Percentiles rank a stretch among this genome's conserved stretches.
Conservation (phyloP, 2,113 vertebrate genomes). For the Psophia crepitans region DNA sequence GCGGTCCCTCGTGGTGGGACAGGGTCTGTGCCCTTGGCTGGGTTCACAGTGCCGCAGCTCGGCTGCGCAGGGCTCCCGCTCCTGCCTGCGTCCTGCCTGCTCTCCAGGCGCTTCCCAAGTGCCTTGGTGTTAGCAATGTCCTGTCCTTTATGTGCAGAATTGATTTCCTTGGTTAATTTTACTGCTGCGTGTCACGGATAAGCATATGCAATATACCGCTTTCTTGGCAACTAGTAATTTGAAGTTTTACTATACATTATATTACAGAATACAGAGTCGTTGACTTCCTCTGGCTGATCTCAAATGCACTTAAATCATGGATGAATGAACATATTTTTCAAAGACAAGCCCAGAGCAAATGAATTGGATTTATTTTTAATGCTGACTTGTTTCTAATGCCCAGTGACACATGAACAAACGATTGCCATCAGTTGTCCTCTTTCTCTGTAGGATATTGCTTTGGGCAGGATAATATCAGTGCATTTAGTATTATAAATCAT, state of each 20-base stretch:
- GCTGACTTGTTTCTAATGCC: constrained; percentile 41
- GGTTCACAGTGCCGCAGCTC: fast-evolving
- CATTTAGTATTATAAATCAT: constrained; percentile 24
- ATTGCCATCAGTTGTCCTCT: constrained; percentile 40
- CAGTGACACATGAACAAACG: constrained; percentile 42
- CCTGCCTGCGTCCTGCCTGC: neutral
- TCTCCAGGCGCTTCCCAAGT: neutral
- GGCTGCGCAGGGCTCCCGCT: neutral
- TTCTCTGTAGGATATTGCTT: neutral
- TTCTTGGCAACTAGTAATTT: neutral
- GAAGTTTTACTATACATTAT: neutral
- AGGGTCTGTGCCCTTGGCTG: fast-evolving
- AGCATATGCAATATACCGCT: neutral
- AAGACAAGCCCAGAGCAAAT: constrained; percentile 58
- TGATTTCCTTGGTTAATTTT: neutral
- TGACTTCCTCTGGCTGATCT: neutral
- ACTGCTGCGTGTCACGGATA: neutral
- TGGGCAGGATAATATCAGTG: constrained; percentile 19
- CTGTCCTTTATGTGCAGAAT: neutral
- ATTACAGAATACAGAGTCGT: neutral
- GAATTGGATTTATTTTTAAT: constrained; percentile 58
- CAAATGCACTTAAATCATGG: constrained; percentile 10
- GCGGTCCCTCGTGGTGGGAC: fast-evolving
- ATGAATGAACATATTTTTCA: constrained; percentile 22
- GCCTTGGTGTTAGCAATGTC: fast-evolving